Conservation (phyloP, 2,797 vertebrate species). For the Heteromormyrus szaboi region DNA sequence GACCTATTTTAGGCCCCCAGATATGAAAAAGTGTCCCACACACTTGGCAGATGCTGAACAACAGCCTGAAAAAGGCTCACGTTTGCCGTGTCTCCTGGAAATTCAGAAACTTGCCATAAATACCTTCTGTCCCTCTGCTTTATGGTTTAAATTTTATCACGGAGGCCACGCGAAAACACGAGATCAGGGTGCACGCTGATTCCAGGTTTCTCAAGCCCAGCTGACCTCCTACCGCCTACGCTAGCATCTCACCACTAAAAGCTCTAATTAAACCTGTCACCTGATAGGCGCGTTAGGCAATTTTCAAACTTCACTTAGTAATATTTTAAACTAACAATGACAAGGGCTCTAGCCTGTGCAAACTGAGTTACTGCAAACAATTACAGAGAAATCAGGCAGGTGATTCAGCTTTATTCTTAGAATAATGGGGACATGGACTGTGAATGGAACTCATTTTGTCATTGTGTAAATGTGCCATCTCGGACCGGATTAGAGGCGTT, state of each 20-base stretch:
- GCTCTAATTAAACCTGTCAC: background rate
- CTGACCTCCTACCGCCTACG: background rate
- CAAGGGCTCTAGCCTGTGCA: background rate
- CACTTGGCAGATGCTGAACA: background rate
- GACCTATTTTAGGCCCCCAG: background rate
- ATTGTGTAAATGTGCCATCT: background rate
- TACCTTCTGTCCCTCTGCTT: background rate
- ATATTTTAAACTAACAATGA: conserved; percentile 7
- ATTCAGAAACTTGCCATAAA: conserved; percentile 2
- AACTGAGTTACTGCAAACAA: background rate
- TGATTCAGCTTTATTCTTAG: background rate
- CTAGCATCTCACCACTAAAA: background rate
- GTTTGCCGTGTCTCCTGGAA: background rate
- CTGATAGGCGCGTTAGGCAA: background rate
- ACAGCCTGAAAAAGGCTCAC: conserved; percentile 1
- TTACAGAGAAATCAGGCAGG: background rate
- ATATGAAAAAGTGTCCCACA: background rate
- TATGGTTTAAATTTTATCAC: background rate
- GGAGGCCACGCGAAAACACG: background rate
- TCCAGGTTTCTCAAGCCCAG: background rate
- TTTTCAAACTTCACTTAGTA: background rate
- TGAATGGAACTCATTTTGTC: background rate
- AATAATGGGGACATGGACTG: background rate
- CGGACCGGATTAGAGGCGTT: background rate
- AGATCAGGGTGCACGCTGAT: background rate